These are phyloP conservation scores for Tetrapedia diversipes DNA, from an alignment of 2,888 invertebrate genomes.

Conservation along the genomic window DNA sequence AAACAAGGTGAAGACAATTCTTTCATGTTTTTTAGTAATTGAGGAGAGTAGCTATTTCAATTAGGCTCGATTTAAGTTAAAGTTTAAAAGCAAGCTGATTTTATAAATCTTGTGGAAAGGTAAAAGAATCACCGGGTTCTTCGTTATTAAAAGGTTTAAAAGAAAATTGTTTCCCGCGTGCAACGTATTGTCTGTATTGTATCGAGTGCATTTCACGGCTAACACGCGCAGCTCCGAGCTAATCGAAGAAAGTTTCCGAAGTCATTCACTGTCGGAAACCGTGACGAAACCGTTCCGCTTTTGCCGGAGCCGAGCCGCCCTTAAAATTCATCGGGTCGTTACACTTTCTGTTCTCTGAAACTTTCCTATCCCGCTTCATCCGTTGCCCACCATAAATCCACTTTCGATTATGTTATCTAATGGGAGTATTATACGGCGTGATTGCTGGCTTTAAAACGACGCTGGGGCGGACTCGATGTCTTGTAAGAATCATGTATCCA, in stretches of 20 bases:
- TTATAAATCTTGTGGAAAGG: neutral
- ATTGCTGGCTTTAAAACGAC: constrained; percentile 78
- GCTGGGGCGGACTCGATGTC: constrained; percentile 47
- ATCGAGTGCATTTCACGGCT: neutral
- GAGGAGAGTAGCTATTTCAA: too few species aligned
- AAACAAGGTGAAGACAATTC: neutral
- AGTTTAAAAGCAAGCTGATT: too few species aligned
- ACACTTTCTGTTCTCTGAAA: constrained; percentile 48
- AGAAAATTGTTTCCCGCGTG: too few species aligned
- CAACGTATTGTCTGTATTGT: too few species aligned
- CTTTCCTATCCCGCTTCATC: constrained; percentile 57
- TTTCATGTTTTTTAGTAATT: neutral
- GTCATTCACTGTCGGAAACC: constrained; percentile 1
- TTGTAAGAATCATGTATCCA: constrained; percentile 58
- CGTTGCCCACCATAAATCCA: constrained; percentile 77
- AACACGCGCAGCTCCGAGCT: neutral
- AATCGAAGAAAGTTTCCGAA: neutral
- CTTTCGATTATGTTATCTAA: constrained; percentile 82
- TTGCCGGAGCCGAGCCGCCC: neutral
- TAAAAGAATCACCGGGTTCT: too few species aligned
- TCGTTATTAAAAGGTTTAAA: too few species aligned
- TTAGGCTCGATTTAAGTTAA: neutral
- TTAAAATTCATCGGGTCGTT: constrained; percentile 54
- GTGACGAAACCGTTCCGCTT: constrained; percentile 2
- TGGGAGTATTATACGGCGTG: constrained; percentile 81